Evolutionary conservation across 2,797 vertebrate genomes (phyloP).

Genomic region (Luscinia luscinia): DNA sequence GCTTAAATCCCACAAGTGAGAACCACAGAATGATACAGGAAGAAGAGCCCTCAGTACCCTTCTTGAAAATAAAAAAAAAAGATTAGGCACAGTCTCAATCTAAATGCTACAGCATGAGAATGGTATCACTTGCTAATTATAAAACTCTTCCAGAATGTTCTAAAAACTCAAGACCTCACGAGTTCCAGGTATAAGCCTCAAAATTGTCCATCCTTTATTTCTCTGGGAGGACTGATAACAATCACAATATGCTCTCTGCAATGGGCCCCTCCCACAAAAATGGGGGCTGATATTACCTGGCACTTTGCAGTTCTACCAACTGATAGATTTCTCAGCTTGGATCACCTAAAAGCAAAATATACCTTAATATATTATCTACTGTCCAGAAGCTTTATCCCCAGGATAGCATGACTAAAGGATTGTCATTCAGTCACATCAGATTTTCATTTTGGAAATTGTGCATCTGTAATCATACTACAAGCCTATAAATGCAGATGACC

Average conservation of each 20-base stretch:
- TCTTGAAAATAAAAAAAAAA: background rate
- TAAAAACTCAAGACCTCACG: background rate
- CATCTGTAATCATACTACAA: background rate
- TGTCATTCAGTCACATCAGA: background rate
- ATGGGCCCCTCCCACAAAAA: background rate
- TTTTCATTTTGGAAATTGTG: background rate
- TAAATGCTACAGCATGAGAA: background rate
- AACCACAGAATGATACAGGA: background rate
- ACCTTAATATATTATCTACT: background rate
- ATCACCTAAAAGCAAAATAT: background rate
- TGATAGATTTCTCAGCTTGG: background rate
- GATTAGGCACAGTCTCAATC: background rate
- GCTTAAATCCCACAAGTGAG: background rate
- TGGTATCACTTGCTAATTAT: background rate
- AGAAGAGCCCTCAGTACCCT: background rate
- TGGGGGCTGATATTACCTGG: background rate
- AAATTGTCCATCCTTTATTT: background rate
- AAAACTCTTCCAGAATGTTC: background rate
- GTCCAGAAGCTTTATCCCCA: background rate
- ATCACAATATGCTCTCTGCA: accelerated
- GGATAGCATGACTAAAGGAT: background rate
- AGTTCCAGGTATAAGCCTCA: background rate
- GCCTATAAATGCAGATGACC: background rate
- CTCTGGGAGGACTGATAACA: background rate
- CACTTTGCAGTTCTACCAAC: background rate